Evolutionary conservation across 2,113 vertebrate genomes (phyloP).

Genomic region (Corydoras sp.): DNA sequence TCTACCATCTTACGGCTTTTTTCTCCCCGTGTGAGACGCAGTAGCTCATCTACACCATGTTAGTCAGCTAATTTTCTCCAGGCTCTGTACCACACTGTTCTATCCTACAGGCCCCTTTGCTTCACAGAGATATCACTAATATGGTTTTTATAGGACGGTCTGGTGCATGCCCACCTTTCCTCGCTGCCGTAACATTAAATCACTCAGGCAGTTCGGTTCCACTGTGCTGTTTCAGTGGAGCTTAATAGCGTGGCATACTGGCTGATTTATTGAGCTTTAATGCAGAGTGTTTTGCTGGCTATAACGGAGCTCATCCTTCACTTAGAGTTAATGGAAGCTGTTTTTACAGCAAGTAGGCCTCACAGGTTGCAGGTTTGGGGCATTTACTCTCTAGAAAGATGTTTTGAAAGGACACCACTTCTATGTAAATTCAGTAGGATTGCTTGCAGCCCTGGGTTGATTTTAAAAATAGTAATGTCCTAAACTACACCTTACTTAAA

Average conservation of each 20-base stretch:
- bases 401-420: too few relatives aligned
- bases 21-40: too few relatives aligned
- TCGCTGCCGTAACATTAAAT: conserved; percentile 38
- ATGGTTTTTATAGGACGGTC: conserved; percentile 24
- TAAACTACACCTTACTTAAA: too few relatives aligned
- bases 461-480: too few relatives aligned
- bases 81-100: background rate
- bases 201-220: conserved; percentile 35
- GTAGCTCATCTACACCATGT: too few relatives aligned
- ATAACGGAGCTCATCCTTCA: conserved; percentile 44
- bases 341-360: conserved; percentile 40
- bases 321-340: conserved; percentile 36
- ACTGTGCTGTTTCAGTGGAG: conserved; percentile 42
- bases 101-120: background rate
- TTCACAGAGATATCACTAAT: conserved; percentile 16
- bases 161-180: conserved; percentile 11
- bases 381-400: too few relatives aligned
- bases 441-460: too few relatives aligned
- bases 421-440: too few relatives aligned
- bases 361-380: background rate
- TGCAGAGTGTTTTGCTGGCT: conserved; percentile 37
- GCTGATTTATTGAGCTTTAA: conserved; percentile 48
- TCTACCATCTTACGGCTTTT: too few relatives aligned
- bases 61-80: background rate
- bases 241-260: conserved; percentile 29